Evolutionary conservation across 2,888 invertebrate genomes (phyloP).

Genomic region (Hypolimnas misippus): DNA sequence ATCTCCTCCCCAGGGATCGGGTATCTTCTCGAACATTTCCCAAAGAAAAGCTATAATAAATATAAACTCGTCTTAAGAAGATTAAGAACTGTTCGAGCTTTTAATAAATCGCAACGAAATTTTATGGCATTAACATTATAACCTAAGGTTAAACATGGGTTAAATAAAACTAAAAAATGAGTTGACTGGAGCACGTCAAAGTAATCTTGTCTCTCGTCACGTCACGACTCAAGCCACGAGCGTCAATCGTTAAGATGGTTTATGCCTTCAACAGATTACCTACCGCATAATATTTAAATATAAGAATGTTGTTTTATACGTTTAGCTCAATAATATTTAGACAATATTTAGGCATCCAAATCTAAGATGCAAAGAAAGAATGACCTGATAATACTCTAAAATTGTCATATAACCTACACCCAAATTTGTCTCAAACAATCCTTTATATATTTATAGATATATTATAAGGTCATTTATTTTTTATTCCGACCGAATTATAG

Average conservation of each 20-base stretch:
- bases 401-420: no score
- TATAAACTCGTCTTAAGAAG: neutral
- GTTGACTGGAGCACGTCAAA: constrained; percentile 8
- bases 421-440: no score
- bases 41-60: neutral
- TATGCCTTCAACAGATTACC: constrained; percentile 33
- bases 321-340: neutral
- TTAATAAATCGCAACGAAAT: neutral
- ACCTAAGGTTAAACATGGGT: neutral
- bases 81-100: neutral
- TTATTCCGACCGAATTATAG: no score
- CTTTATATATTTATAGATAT: no score
- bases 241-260: constrained; percentile 37
- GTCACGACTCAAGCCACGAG: constrained; percentile 29
- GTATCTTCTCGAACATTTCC: no score
- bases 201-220: constrained; percentile 33
- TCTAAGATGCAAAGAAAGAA: no score
- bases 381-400: no score
- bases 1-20: no score
- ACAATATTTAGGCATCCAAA: no score
- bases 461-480: no score
- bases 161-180: constrained; percentile 1
- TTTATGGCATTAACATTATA: neutral
- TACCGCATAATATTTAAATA: constrained; percentile 18
- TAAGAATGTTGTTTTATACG: neutral